Percentiles rank a stretch among this genome's conserved stretches.
Conservation (phyloP, 2,888 invertebrate genomes). For the Drosophila seclusa region DNA sequence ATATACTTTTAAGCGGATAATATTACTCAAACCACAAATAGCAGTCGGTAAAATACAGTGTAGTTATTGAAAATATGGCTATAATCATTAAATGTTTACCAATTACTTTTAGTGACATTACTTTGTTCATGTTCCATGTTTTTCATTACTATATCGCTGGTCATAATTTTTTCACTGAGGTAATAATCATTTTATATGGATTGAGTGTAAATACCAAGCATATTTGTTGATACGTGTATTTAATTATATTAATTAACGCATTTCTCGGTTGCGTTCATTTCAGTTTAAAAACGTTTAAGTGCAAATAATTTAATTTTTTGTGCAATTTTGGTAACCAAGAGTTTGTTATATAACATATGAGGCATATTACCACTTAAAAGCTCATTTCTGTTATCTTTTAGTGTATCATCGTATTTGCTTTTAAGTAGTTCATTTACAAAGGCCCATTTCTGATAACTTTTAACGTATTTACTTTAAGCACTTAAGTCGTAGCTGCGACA, state of each 20-base stretch:
- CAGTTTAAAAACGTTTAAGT: neutral
- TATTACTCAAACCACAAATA: neutral
- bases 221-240: neutral
- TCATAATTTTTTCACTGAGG: neutral
- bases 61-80: neutral
- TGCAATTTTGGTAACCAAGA: neutral
- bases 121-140: neutral
- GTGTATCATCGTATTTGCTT: neutral
- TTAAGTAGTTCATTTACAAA: neutral
- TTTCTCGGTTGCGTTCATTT: neutral
- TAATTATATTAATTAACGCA: slow-evolving; percentile 3
- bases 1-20: slow-evolving; percentile 16
- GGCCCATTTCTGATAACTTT: neutral
- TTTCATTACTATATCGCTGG: neutral
- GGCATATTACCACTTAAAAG: neutral
- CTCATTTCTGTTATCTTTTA: neutral
- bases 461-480: neutral
- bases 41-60: neutral
- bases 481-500: slow-evolving; percentile 17
- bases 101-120: neutral
- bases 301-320: neutral
- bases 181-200: neutral
- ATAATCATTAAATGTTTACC: neutral
- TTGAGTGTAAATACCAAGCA: neutral
- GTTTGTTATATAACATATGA: neutral